These are phyloP conservation scores for Cheiracanthium punctorium DNA, from an alignment of 2,888 invertebrate genomes.

Conservation along the genomic window DNA sequence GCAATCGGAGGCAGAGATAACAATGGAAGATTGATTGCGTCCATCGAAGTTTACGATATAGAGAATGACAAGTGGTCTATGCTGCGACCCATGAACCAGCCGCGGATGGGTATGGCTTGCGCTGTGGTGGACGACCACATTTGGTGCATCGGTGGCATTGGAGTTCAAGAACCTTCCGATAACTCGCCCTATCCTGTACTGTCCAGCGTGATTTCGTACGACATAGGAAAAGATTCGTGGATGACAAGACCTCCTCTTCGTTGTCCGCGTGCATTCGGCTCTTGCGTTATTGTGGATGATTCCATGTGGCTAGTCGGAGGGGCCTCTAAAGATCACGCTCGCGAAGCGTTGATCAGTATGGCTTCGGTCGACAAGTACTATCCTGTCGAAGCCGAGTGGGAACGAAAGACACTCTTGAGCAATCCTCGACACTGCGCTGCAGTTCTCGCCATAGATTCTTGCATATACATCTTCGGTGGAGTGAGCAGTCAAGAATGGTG, in stretches of 20 bases:
- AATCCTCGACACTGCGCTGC: constrained; percentile 56
- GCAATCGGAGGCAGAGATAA: constrained; percentile 59
- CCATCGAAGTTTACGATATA: constrained; percentile 53
- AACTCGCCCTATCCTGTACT: constrained; percentile 32
- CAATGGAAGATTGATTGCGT: constrained; percentile 58
- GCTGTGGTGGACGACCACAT: constrained; percentile 28
- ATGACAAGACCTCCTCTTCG: constrained; percentile 55
- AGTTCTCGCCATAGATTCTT: constrained; percentile 53
- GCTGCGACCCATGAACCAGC: constrained; percentile 28
- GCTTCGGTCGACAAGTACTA: constrained; percentile 46
- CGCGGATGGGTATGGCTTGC: constrained; percentile 61
- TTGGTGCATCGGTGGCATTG: constrained; percentile 54
- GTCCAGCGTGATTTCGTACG: constrained; percentile 50
- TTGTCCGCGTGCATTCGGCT: constrained; percentile 59
- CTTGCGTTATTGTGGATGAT: constrained; percentile 36
- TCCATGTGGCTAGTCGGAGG: constrained; percentile 61
- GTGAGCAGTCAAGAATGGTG: constrained; percentile 65
- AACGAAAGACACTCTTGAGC: constrained; percentile 31
- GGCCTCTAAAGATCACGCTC: constrained; percentile 23
- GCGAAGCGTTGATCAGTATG: constrained; percentile 40
- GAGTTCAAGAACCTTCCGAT: constrained; percentile 5
- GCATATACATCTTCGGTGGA: constrained; percentile 62
- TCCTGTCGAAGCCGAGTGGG: constrained; percentile 39
- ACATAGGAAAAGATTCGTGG: constrained; percentile 42
- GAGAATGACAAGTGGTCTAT: constrained; percentile 48